Conservation (phyloP, 1,140 invertebrate genomes). For the Hyposmocoma kahamanoa region DNA sequence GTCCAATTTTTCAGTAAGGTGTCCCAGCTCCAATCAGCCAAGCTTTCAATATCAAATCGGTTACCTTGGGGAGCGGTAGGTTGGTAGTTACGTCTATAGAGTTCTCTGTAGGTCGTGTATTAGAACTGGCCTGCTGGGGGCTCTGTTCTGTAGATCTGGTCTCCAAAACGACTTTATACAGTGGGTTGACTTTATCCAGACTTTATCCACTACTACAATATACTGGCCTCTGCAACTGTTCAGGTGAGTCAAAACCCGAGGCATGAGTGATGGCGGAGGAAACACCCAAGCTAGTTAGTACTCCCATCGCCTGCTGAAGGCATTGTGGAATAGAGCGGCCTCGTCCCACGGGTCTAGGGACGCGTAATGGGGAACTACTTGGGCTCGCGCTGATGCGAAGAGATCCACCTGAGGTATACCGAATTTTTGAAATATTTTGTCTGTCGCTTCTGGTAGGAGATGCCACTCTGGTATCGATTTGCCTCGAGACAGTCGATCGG, state of each 20-base stretch:
- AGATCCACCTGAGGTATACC: conserved; percentile 27
- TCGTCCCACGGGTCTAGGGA: conserved; percentile 19
- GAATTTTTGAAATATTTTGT: conserved; percentile 21
- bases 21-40: conserved; percentile 5
- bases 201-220: not conserved
- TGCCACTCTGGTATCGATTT: conserved; percentile 25
- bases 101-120: not conserved
- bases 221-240: conserved; percentile 9
- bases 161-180: too few relatives aligned
- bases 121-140: not conserved
- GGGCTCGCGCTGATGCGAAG: conserved; percentile 20
- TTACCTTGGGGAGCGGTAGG: not conserved
- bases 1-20: not conserved
- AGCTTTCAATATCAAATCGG: not conserved
- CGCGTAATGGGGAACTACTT: conserved; percentile 24
- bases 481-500: conserved; percentile 4
- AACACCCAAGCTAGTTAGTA: conserved; percentile 27
- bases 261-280: conserved; percentile 25
- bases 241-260: conserved; percentile 21
- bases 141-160: not conserved
- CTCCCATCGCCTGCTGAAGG: conserved; percentile 30
- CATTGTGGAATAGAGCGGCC: conserved; percentile 20
- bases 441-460: conserved; percentile 15
- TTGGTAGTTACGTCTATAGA: not conserved
- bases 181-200: not conserved